phyloP scores from a whole-genome alignment of 2,888 invertebrate genomes.

The Meandrusa payeni region DNA sequence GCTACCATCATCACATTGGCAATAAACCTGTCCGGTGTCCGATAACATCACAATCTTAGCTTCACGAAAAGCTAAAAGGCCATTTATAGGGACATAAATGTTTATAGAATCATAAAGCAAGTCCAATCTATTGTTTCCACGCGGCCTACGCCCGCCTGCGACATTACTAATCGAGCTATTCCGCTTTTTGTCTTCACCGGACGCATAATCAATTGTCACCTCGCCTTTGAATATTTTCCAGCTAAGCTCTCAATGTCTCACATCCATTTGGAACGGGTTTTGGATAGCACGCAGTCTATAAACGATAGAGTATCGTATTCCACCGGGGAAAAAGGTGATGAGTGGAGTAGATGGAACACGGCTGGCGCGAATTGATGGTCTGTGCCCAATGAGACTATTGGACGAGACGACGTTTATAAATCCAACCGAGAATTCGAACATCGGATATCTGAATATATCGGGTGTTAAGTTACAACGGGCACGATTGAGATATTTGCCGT shows the following conservation, averaged over 20 bases:
- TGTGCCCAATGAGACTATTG: constrained; percentile 39
- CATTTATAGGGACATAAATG: constrained; percentile 76
- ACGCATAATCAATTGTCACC: constrained; percentile 77
- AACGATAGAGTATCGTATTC: constrained; percentile 75
- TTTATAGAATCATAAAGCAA: constrained; percentile 79
- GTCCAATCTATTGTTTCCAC: constrained; percentile 73
- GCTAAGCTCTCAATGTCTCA: constrained; percentile 59
- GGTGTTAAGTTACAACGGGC: constrained; percentile 50
- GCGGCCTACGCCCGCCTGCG: constrained; percentile 66
- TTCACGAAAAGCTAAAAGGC: constrained; percentile 69
- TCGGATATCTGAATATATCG: constrained; percentile 41
- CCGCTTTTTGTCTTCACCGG: constrained; percentile 70
- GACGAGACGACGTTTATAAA: constrained; percentile 47
- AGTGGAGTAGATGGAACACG: constrained; percentile 55
- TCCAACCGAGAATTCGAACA: constrained; percentile 43
- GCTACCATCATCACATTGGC: constrained; percentile 54
- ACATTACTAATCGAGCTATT: constrained; percentile 75
- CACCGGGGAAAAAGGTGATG: constrained; percentile 74
- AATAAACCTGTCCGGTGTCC: constrained; percentile 64
- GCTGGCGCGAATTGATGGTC: constrained; percentile 66
- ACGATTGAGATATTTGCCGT: constrained; percentile 49
- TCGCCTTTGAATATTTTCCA: constrained; percentile 64
- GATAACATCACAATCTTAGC: constrained; percentile 72
- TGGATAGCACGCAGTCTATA: constrained; percentile 60
- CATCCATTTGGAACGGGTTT: constrained; percentile 72